Evolutionary conservation across 2,113 vertebrate species (phyloP).

Genomic region (Bucco capensis): DNA sequence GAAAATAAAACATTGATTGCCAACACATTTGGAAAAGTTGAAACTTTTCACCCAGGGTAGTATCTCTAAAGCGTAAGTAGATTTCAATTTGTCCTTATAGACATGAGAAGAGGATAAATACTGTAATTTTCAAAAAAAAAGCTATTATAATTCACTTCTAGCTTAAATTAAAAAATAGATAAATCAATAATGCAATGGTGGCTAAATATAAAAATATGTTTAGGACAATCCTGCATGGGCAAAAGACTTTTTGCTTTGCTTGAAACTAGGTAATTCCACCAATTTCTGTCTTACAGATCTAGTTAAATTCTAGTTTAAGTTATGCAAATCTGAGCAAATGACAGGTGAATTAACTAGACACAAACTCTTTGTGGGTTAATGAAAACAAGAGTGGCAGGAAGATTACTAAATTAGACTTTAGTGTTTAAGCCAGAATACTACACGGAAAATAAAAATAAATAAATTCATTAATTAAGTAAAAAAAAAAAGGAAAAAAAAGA

Average conservation of each 20-base stretch:
- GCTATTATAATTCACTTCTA: not conserved
- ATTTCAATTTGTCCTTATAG: not conserved
- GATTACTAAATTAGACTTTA: not conserved
- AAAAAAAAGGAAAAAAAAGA: not conserved
- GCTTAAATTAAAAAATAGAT: not conserved
- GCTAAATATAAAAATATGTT: not conserved
- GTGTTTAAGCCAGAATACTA: not conserved
- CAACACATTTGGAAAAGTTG: not conserved
- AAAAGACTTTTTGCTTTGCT: not conserved
- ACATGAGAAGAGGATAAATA: not conserved
- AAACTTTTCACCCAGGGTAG: not conserved
- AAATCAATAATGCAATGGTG: not conserved
- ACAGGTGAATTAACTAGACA: not conserved
- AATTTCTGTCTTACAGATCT: not conserved
- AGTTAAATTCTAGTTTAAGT: not conserved
- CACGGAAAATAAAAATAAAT: not conserved
- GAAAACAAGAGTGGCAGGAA: not conserved
- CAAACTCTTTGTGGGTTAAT: not conserved
- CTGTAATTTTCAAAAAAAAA: not conserved
- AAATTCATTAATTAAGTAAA: too few relatives aligned
- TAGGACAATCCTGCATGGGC: not conserved
- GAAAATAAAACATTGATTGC: not conserved
- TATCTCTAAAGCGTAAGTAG: not conserved
- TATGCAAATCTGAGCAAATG: not conserved
- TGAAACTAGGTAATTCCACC: not conserved